phyloP scores from a whole-genome alignment of 2,797 vertebrate species.

The Vireo griseus region DNA sequence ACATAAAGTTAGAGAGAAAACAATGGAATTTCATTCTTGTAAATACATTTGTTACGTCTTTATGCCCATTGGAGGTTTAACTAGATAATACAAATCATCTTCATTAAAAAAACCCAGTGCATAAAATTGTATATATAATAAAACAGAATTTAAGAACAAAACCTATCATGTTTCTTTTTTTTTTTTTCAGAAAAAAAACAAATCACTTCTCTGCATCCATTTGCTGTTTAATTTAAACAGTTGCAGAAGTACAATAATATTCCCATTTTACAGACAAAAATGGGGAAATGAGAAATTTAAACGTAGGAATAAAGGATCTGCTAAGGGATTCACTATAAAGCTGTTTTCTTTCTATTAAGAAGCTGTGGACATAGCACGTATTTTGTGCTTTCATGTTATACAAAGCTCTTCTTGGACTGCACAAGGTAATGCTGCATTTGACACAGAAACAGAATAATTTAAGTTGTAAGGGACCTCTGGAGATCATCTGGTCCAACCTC shows the following conservation, averaged over 20 bases:
- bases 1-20: not conserved
- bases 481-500: slow-evolving; percentile 40
- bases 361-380: slow-evolving; percentile 11
- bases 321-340: not conserved
- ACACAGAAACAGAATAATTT: slow-evolving; percentile 63
- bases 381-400: slow-evolving; percentile 49
- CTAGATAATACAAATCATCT: not conserved
- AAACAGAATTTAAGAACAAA: not conserved
- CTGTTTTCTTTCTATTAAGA: slow-evolving; percentile 11
- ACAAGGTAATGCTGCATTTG: slow-evolving; percentile 54
- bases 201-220: not conserved
- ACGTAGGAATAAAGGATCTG: not conserved
- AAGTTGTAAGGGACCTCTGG: slow-evolving; percentile 54
- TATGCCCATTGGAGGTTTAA: not conserved
- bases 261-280: slow-evolving; percentile 3
- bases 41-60: not conserved
- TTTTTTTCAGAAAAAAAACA: not conserved
- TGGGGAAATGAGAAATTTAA: not conserved
- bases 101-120: not conserved
- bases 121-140: not conserved
- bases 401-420: slow-evolving; percentile 37
- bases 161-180: not conserved
- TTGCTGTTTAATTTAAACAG: not conserved
- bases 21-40: not conserved
- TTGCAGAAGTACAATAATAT: not conserved